Base-by-base conservation (phyloP, 2,888 invertebrate genomes). In the Epistrophe eligans region DNA sequence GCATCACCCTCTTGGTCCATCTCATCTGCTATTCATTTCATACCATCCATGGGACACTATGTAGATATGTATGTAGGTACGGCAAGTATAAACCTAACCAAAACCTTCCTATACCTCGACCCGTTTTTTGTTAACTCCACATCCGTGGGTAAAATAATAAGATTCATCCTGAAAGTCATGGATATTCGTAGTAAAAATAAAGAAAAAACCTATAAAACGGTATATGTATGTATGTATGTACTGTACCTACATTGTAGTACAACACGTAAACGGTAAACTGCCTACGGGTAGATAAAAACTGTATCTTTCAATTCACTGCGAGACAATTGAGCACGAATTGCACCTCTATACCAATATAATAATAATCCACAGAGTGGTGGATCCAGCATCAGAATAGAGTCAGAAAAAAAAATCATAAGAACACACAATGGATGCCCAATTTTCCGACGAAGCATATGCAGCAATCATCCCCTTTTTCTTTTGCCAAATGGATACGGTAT, bases 61-160 rank as follows among this genome's bases (percentile, higher is more conserved):
- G 19, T 48, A 40, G 15, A 9, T 32, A 43, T 15, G 17, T 48
- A 40, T 15, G 9, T 24, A 15, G 0, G 1, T 32, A 50, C 67
- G 13, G 17, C n/a, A 17, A 32, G 35, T 43, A 35, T 0, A 1
- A 6, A 1, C 5, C 13, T 40, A 40, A 40, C 6, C 45, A n/a
- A 38, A 60, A 13, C 8, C 19, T 17, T 32, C 32, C n/a, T 48
- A 62, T 15, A 40, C 40, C 40, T n/a, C 55, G 55, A 62, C 64
- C 80, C 71, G 57, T 48, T 84, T 24, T n/a, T 77, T 58, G 70
- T 80, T 88, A 84, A 77, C 80, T 87, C 73, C 66, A 84, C 66
- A 85, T 84, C 85, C 84, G 73, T 83, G 83, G 88, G 79, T 85
- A 58, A 81, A 88, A 85, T 89, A 89, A 88, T 89, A 89, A 89